A percentile compares a stretch with the other conserved stretches of the same genome.
These are phyloP conservation scores for Volucella inflata DNA, from an alignment of 2,888 invertebrate genomes.

Conservation along the genomic window DNA sequence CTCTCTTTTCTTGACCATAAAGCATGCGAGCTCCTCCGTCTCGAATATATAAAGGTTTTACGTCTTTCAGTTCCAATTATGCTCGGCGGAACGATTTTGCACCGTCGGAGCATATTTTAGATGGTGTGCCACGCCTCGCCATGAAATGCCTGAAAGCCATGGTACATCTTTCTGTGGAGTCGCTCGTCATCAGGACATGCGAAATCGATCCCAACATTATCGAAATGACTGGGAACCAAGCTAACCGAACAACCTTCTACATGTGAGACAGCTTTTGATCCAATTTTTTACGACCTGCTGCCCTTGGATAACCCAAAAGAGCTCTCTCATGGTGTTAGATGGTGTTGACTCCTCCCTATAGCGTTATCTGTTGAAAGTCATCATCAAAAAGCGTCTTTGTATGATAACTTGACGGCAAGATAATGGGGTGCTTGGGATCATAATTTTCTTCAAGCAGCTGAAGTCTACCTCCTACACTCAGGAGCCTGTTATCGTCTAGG, in stretches of 20 bases:
- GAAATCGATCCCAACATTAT: constrained; percentile 20
- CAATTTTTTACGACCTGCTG: constrained; percentile 19
- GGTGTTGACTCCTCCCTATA: too few species aligned
- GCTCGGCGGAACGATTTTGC: constrained; percentile 21
- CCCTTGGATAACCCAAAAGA: not conserved
- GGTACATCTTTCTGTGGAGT: constrained; percentile 11
- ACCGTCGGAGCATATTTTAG: constrained; percentile 26
- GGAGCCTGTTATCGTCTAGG: too few species aligned
- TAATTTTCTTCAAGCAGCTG: too few species aligned
- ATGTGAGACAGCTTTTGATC: constrained; percentile 22
- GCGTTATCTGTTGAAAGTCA: too few species aligned
- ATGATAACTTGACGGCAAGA: too few species aligned
- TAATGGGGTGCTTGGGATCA: too few species aligned
- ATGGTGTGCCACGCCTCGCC: constrained; percentile 12
- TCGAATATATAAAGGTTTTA: not conserved
- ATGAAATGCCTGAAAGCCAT: constrained; percentile 27
- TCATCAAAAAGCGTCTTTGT: too few species aligned
- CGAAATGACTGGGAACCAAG: constrained; percentile 32
- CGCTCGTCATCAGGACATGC: constrained; percentile 10
- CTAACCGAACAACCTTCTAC: constrained; percentile 26
- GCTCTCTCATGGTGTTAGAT: too few species aligned
- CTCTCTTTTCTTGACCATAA: too few species aligned
- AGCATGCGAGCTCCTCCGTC: too few species aligned
- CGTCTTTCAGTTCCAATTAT: constrained; percentile 9
- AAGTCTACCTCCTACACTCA: too few species aligned